phyloP scores from a whole-genome alignment of 35 echinoderm and acorn worm species.

The Ophiothrix spiculata region DNA sequence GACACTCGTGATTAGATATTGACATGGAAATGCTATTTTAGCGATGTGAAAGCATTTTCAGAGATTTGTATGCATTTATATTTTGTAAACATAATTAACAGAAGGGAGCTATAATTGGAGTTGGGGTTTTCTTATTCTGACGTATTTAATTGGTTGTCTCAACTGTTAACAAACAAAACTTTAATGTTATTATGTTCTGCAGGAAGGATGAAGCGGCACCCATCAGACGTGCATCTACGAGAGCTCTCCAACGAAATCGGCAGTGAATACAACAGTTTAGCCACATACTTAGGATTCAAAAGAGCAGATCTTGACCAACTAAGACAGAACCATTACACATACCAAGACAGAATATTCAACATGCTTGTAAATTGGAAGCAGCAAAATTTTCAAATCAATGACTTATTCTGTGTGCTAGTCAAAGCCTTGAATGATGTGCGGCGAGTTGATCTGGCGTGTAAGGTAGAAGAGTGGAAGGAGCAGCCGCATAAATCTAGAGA shows the following conservation, averaged over 20 bases:
- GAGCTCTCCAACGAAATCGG: background rate
- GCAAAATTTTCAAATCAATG: background rate
- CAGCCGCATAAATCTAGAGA: background rate
- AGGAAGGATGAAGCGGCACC: background rate
- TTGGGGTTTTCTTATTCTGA: no score
- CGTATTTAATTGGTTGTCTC: no score
- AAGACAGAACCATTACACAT: background rate
- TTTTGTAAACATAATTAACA: no score
- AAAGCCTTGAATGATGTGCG: background rate
- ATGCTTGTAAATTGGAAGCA: constrained; percentile 2
- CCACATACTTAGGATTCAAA: background rate
- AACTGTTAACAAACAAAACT: no score
- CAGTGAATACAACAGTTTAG: background rate
- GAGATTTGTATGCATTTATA: no score
- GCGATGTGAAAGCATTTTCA: no score
- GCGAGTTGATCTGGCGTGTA: background rate
- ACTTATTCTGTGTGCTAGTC: background rate
- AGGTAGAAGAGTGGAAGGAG: background rate
- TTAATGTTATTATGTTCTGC: background rate
- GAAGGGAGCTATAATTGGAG: no score
- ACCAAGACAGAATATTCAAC: background rate
- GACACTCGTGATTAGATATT: no score
- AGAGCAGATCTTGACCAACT: background rate
- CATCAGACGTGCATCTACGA: background rate
- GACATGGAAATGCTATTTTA: no score